A percentile compares a stretch with the other conserved stretches of the same genome.
Evolutionary conservation across 2,113 vertebrate species (phyloP).

Genomic region (Bujurquina vittata): DNA sequence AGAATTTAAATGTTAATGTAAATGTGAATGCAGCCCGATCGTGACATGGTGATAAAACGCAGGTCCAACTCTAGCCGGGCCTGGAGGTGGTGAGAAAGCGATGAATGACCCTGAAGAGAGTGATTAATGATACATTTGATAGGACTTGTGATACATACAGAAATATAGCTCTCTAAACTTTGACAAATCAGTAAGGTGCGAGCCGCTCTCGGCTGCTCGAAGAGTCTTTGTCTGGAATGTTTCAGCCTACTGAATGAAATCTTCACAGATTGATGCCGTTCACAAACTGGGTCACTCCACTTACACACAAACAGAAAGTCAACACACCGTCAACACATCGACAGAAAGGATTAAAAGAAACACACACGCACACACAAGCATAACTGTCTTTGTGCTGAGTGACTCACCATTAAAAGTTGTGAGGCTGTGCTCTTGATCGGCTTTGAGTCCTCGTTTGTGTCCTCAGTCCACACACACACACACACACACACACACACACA

Average conservation of each 20-base stretch:
- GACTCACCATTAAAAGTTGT: conserved; percentile 70
- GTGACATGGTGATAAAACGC: conserved; percentile 20
- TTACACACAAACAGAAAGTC: conserved; percentile 55
- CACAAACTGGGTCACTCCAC: conserved; percentile 73
- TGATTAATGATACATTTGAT: conserved; percentile 35
- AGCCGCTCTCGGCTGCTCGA: conserved; percentile 54
- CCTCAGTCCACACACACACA: conserved; percentile 45
- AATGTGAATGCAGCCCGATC: conserved; percentile 50
- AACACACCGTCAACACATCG: conserved; percentile 44
- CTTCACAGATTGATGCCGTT: conserved; percentile 63
- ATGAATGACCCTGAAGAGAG: conserved; percentile 6
- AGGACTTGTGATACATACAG: conserved; percentile 65
- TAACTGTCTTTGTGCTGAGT: conserved; percentile 72
- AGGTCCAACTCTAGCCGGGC: neutral
- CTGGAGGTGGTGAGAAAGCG: neutral
- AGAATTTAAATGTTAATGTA: conserved; percentile 44
- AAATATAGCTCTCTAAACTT: conserved; percentile 69
- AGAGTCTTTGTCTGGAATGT: conserved; percentile 74
- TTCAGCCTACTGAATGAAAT: conserved; percentile 66
- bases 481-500: conserved; percentile 25
- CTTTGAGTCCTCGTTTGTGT: conserved; percentile 66
- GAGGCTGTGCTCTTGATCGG: conserved; percentile 75
- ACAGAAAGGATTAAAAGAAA: conserved; percentile 23
- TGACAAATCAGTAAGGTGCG: conserved; percentile 67
- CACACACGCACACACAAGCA: conserved; percentile 34